phyloP scores from a whole-genome alignment of 2,113 vertebrate species.

The Mesitornis unicolor region DNA sequence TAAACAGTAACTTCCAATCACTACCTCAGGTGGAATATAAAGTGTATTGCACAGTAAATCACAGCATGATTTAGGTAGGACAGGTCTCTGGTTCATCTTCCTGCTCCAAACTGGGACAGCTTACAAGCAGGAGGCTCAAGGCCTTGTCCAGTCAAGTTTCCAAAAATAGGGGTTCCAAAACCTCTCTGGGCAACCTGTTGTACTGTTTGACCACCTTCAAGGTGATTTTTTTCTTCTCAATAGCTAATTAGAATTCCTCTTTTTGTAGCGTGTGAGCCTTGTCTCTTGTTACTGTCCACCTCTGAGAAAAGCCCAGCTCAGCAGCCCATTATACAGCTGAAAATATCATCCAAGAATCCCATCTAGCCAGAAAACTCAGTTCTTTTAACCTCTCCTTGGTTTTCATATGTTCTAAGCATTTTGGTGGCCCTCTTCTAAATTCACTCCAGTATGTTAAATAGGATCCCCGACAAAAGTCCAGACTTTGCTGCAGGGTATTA shows the following conservation, averaged over 20 bases:
- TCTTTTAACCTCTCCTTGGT: neutral
- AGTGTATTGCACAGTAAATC: neutral
- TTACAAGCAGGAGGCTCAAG: neutral
- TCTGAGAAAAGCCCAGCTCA: neutral
- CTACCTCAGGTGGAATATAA: neutral
- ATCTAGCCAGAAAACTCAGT: neutral
- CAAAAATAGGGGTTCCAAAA: neutral
- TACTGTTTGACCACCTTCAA: neutral
- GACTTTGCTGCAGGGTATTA: neutral
- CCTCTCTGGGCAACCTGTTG: neutral
- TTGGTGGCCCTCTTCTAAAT: too few relatives aligned
- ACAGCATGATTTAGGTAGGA: neutral
- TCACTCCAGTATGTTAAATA: neutral
- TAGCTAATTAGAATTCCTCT: neutral
- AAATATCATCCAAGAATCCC: neutral
- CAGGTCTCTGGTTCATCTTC: neutral
- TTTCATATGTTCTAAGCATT: neutral
- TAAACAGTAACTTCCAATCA: neutral
- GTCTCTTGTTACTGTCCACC: neutral
- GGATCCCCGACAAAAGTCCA: neutral
- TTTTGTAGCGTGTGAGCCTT: neutral
- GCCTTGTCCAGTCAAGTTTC: neutral
- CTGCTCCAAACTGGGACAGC: neutral
- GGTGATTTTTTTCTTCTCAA: neutral
- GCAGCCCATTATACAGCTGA: neutral